Evolutionary conservation across 2,113 vertebrate genomes (phyloP).

Genomic region (Deroptyus accipitrinus): DNA sequence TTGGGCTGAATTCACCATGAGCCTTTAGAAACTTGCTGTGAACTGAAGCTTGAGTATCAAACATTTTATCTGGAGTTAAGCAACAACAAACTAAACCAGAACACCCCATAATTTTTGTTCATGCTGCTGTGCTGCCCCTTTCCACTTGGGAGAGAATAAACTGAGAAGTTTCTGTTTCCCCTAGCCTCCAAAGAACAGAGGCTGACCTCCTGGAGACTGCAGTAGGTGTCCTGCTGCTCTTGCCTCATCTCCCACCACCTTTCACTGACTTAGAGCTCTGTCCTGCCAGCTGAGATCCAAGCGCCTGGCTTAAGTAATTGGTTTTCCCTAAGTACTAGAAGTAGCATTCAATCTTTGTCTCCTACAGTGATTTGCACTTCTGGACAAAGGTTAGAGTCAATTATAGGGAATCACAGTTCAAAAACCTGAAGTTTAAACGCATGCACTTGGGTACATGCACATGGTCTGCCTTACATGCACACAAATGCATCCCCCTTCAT

Average conservation of each 20-base stretch:
- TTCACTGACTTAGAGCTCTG: not conserved
- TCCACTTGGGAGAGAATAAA: not conserved
- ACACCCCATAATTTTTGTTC: not conserved
- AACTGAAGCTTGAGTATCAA: not conserved
- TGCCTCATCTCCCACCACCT: not conserved
- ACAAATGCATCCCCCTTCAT: accelerated
- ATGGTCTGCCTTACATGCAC: accelerated
- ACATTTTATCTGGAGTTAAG: not conserved
- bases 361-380: not conserved
- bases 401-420: not conserved
- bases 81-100: not conserved
- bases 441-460: accelerated
- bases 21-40: not conserved
- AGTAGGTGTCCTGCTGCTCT: not conserved
- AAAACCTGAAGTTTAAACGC: not conserved
- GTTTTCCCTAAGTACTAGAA: not conserved
- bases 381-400: not conserved
- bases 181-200: not conserved
- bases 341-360: not conserved
- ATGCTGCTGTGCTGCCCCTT: not conserved
- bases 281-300: accelerated
- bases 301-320: not conserved
- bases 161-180: not conserved
- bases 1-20: not conserved
- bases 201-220: not conserved